A percentile compares a stretch with the other conserved stretches of the same genome.
These are phyloP conservation scores for Tetrax tetrax DNA, from an alignment of 2,113 vertebrate genomes.

Conservation along the genomic window DNA sequence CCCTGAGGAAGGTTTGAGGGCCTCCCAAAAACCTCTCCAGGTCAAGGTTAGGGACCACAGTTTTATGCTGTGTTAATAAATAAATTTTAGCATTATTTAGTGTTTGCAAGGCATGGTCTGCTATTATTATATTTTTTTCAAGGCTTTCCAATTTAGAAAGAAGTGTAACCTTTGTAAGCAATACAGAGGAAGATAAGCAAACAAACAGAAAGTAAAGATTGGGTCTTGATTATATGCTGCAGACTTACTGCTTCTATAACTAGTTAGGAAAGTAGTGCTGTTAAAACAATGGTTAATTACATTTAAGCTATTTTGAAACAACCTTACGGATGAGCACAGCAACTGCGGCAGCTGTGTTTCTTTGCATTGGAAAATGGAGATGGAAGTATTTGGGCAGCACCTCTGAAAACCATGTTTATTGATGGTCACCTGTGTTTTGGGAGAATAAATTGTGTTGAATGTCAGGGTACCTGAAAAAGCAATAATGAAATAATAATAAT, in stretches of 20 bases:
- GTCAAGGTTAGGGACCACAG: neutral
- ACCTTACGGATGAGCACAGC: neutral
- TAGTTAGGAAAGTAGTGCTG: neutral
- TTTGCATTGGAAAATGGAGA: too few species aligned
- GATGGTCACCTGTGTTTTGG: too few species aligned
- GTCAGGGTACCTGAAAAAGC: too few species aligned
- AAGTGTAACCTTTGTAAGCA: neutral
- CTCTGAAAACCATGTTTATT: too few species aligned
- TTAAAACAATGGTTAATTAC: neutral
- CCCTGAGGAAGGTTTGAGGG: neutral
- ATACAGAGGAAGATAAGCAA: neutral
- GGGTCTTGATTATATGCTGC: neutral
- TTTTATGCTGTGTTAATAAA: neutral
- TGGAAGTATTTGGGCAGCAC: too few species aligned
- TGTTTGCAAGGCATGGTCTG: neutral
- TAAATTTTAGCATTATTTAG: neutral
- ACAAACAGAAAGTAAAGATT: neutral
- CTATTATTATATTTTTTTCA: neutral
- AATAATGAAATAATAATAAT: too few species aligned
- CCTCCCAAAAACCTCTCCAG: neutral
- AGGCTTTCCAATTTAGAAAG: neutral
- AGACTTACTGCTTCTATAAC: neutral
- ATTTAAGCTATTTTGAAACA: neutral
- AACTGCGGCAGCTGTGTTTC: too few species aligned
- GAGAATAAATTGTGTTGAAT: too few species aligned